Base-by-base conservation (phyloP, 2,113 vertebrate genomes). In the Anhinga anhinga region DNA sequence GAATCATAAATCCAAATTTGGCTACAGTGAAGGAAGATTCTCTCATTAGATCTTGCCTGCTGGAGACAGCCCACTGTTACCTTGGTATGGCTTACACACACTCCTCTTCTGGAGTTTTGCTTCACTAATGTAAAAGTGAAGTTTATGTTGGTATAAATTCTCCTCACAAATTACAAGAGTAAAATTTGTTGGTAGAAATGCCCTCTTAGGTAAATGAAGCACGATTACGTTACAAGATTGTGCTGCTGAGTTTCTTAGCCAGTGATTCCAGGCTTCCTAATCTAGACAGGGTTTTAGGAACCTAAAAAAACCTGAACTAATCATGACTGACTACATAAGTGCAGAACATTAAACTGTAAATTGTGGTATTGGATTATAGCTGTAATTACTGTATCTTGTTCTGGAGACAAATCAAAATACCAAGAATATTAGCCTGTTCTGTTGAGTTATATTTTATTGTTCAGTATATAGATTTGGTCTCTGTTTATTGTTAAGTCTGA, bases 381-480 rank as follows among this genome's bases (percentile, higher is more conserved):
- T 86, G 56, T 92, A 90, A 79, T 93, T 93, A 80, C 71, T 83
- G 70, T 82, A 55, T 85, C 90, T 95, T 88, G 71, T 72, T 95
- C 82, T 72, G 88, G 90, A 90, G 71, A 72, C 61, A 90, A 84
- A 95, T 70, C 78, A 95, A 73, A 93, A 93, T 67, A 76, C 44
- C 3, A 5, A 55, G 66, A 87, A 40, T 47, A 53, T 83, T 42
- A 82, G 61, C 53, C 73, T 79, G 52, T 36, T 85, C 56, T 80
- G 47, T 71, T 89, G 61, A 89, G 84, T 77, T 91, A 5, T 15
- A 59, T 87, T 87, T 90, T 71, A 76, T 67, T 88, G 56, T 59
- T 90, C 83, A 69, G 67, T 72, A 30, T 49, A 71, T 72, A 58
- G 82, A 65, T 88, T 62, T 78, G 69, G 38, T 74, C 63, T 81